Evolutionary conservation across 2,888 invertebrate genomes (phyloP).

Genomic region (Selenia dentaria): DNA sequence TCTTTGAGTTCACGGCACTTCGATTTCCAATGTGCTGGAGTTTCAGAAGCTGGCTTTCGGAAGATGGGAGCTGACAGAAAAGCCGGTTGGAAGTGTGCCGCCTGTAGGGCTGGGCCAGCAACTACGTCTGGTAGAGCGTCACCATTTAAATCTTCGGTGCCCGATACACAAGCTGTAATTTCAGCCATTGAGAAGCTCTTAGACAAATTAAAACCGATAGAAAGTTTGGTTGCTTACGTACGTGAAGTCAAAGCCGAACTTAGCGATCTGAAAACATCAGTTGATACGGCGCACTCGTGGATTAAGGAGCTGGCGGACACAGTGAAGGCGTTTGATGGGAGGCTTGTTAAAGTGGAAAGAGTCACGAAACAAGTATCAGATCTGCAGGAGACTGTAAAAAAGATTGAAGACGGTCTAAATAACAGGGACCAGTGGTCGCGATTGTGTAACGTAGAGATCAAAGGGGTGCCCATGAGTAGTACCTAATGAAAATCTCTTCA

Average conservation of each 20-base stretch:
- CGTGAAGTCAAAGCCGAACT: neutral
- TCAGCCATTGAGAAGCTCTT: neutral
- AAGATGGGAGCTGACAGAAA: neutral
- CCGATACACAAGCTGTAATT: neutral
- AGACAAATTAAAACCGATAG: neutral
- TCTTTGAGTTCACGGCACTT: neutral
- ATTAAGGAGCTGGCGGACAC: neutral
- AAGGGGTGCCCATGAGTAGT: neutral
- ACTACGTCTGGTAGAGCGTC: neutral
- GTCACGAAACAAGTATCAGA: neutral
- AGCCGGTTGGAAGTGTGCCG: neutral
- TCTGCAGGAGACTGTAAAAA: neutral
- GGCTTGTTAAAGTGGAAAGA: neutral
- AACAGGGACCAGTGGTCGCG: neutral
- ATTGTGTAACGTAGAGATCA: neutral
- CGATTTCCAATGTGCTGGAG: neutral
- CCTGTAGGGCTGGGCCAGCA: neutral
- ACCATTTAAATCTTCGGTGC: neutral
- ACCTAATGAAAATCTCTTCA: neutral
- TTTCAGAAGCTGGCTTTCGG: neutral
- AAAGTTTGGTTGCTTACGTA: neutral
- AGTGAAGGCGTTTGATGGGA: neutral
- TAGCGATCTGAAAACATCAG: neutral
- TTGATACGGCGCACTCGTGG: neutral
- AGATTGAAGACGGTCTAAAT: neutral